These are phyloP conservation scores for Myanophis thanlyinensis DNA, from an alignment of 2,113 vertebrate genomes.

Conservation along the genomic window DNA sequence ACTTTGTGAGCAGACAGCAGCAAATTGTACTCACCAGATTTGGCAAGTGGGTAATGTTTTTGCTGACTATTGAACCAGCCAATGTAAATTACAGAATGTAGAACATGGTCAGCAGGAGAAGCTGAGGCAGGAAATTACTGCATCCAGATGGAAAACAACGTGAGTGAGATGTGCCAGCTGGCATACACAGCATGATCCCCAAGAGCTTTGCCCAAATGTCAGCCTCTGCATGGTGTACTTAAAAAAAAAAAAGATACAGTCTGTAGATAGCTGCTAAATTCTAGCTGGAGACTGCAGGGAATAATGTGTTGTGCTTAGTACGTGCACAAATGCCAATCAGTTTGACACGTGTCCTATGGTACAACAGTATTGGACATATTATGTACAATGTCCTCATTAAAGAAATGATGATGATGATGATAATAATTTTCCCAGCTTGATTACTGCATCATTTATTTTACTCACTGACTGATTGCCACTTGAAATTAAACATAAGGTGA, in stretches of 20 bases:
- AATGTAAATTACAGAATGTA: not conserved
- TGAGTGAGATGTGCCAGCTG: not conserved
- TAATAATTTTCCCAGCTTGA: not conserved
- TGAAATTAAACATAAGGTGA: not conserved
- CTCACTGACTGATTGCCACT: not conserved
- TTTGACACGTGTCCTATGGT: not conserved
- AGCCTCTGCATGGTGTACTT: not conserved
- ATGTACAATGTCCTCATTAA: not conserved
- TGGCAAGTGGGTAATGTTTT: not conserved
- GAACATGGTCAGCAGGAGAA: not conserved
- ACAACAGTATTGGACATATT: not conserved
- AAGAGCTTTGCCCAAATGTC: constrained; percentile 16
- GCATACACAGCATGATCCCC: fast-evolving
- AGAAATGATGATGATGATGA: not conserved
- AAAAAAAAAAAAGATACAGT: not conserved
- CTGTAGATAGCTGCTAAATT: constrained; percentile 5
- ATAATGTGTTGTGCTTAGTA: not conserved
- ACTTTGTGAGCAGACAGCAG: not conserved
- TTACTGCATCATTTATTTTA: constrained; percentile 15
- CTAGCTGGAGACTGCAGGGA: constrained; percentile 2
- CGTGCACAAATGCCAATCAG: not conserved
- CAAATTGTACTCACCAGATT: fast-evolving
- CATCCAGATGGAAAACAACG: constrained; percentile 1
- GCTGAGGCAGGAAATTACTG: not conserved
- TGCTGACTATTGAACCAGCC: not conserved